These are phyloP conservation scores for Synanthedon formicaeformis DNA, from an alignment of 2,888 invertebrate species.

Conservation along the genomic window DNA sequence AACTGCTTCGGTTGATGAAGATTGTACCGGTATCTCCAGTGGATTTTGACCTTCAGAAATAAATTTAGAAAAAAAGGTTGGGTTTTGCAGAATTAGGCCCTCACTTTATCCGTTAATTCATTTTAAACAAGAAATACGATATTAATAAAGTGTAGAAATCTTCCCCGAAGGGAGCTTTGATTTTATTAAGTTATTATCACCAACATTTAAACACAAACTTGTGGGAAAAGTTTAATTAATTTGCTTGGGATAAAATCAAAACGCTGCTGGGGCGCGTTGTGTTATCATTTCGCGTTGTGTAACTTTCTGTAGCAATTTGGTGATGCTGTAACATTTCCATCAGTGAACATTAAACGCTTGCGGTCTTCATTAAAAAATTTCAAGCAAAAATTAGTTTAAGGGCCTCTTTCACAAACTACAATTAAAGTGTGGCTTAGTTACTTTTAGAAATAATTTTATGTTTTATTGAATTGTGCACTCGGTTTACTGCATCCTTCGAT, in stretches of 20 bases:
- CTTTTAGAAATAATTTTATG: too few species aligned
- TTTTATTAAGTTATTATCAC: slow-evolving; percentile 10
- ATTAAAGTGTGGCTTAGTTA: too few species aligned
- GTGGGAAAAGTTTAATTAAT: slow-evolving; percentile 15
- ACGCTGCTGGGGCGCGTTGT: not conserved
- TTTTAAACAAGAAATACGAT: not conserved
- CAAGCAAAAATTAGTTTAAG: too few species aligned
- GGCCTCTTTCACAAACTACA: too few species aligned
- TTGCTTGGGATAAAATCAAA: slow-evolving; percentile 14
- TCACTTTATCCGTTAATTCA: too few species aligned
- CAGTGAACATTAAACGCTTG: not conserved
- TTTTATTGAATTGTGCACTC: too few species aligned
- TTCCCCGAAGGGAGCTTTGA: slow-evolving; percentile 6
- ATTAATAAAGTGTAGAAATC: not conserved
- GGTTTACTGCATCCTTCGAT: too few species aligned
- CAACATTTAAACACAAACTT: not conserved
- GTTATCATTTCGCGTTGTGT: not conserved
- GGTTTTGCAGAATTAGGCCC: too few species aligned
- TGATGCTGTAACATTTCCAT: not conserved
- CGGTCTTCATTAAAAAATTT: not conserved
- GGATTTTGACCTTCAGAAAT: too few species aligned
- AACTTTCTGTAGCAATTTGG: not conserved
- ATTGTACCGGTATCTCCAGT: too few species aligned
- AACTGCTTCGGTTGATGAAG: too few species aligned
- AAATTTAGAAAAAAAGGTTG: too few species aligned